phyloP scores from a whole-genome alignment of 2,797 vertebrate species.

The Phoebastria nigripes region DNA sequence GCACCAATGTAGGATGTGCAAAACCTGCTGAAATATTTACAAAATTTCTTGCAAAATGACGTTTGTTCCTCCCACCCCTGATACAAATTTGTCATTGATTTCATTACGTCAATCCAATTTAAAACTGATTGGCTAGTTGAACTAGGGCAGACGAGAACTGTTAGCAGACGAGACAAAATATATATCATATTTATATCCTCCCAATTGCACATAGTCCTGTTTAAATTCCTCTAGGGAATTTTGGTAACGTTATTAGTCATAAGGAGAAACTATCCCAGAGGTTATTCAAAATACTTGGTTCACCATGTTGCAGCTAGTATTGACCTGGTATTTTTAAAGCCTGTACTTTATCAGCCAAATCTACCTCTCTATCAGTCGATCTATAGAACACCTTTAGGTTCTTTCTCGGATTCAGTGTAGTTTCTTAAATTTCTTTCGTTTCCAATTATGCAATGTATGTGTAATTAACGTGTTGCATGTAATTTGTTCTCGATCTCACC shows the following conservation, averaged over 20 bases:
- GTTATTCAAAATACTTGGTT: constrained; percentile 40
- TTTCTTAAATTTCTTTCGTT: constrained; percentile 44
- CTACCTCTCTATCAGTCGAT: constrained; percentile 41
- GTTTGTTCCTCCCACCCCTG: not conserved
- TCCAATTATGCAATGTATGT: constrained; percentile 32
- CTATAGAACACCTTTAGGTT: constrained; percentile 11
- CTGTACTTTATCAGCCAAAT: constrained; percentile 25
- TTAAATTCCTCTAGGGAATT: constrained; percentile 25
- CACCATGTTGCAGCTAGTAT: constrained; percentile 35
- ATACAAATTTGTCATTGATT: not conserved
- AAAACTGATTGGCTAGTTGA: not conserved
- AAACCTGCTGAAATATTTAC: not conserved
- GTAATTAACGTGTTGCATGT: constrained; percentile 8
- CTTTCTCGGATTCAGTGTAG: not conserved
- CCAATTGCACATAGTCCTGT: not conserved
- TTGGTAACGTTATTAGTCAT: constrained; percentile 35
- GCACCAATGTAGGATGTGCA: not conserved
- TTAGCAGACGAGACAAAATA: not conserved
- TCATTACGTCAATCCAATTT: not conserved
- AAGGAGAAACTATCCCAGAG: constrained; percentile 42
- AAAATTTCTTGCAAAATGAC: not conserved
- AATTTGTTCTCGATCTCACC: constrained; percentile 1
- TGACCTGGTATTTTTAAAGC: constrained; percentile 31
- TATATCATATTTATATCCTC: not conserved
- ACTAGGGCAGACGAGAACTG: not conserved